A percentile compares a stretch with the other conserved stretches of the same genome.
phyloP scores from a whole-genome alignment of 1,140 invertebrate genomes.

The Drosophila virilis region DNA sequence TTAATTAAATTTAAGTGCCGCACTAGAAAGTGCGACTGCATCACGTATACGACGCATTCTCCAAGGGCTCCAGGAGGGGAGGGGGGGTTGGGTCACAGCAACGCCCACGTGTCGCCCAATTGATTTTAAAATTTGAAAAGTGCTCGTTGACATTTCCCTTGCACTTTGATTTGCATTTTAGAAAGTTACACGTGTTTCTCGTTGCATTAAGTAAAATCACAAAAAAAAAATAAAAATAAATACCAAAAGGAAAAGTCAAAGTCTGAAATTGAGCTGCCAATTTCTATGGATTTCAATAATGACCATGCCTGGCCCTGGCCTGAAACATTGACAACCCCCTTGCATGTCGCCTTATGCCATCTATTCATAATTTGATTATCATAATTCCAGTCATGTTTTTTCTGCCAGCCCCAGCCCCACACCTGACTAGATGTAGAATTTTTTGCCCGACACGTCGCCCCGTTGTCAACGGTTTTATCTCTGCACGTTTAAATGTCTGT shows the following conservation, averaged over 20 bases:
- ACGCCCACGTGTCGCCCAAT: constrained; percentile 63
- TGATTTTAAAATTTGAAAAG: constrained; percentile 68
- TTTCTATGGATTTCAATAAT: constrained; percentile 45
- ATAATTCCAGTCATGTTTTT: constrained; percentile 76
- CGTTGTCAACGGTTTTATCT: constrained; percentile 65
- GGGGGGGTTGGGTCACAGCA: background rate
- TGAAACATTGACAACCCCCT: background rate
- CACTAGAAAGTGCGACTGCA: constrained; percentile 70
- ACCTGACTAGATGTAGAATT: constrained; percentile 45
- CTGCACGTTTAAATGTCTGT: constrained; percentile 46
- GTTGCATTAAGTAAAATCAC: constrained; percentile 57
- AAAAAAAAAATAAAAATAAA: constrained; percentile 8
- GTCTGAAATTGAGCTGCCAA: constrained; percentile 47
- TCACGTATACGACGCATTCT: constrained; percentile 74
- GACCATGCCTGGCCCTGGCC: constrained; percentile 7
- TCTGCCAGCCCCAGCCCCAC: constrained; percentile 21
- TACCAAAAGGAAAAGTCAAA: constrained; percentile 41
- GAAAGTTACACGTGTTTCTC: constrained; percentile 76
- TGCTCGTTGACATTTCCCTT: constrained; percentile 72
- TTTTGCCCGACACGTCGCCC: constrained; percentile 55
- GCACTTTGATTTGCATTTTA: constrained; percentile 77
- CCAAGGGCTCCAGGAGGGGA: background rate
- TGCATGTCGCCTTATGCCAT: constrained; percentile 17
- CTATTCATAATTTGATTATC: constrained; percentile 74
- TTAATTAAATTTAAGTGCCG: constrained; percentile 58